These are phyloP conservation scores for Bombus impatiens DNA, from an alignment of 1,140 invertebrate genomes.

Conservation along the genomic window DNA sequence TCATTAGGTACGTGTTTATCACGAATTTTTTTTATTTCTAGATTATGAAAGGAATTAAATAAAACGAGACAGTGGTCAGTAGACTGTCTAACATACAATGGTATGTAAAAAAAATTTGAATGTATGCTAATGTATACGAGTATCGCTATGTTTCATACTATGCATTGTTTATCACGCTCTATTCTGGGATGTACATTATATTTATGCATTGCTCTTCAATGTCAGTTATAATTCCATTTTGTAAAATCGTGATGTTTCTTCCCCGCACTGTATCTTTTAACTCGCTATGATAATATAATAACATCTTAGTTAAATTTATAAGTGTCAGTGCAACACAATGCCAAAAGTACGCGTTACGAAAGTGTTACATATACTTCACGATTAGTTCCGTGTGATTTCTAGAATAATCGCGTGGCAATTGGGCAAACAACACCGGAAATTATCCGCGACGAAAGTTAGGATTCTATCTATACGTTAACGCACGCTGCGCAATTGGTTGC, in stretches of 20 bases:
- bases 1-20: neutral
- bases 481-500: neutral
- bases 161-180: too few species aligned
- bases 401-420: neutral
- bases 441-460: slow-evolving; percentile 13
- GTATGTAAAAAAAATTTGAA: too few species aligned
- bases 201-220: too few species aligned
- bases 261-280: too few species aligned
- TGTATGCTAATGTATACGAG: too few species aligned
- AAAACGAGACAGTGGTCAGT: neutral
- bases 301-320: too few species aligned
- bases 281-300: too few species aligned
- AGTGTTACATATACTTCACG: neutral
- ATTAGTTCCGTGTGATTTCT: neutral
- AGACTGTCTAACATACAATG: too few species aligned
- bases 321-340: neutral
- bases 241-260: too few species aligned
- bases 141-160: too few species aligned
- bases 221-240: too few species aligned
- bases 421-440: slow-evolving; percentile 5
- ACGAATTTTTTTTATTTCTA: neutral
- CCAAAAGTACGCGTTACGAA: neutral
- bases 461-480: neutral
- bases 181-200: too few species aligned
- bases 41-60: neutral